phyloP scores from a whole-genome alignment of 1,140 invertebrate species.

The Physella acuta region DNA sequence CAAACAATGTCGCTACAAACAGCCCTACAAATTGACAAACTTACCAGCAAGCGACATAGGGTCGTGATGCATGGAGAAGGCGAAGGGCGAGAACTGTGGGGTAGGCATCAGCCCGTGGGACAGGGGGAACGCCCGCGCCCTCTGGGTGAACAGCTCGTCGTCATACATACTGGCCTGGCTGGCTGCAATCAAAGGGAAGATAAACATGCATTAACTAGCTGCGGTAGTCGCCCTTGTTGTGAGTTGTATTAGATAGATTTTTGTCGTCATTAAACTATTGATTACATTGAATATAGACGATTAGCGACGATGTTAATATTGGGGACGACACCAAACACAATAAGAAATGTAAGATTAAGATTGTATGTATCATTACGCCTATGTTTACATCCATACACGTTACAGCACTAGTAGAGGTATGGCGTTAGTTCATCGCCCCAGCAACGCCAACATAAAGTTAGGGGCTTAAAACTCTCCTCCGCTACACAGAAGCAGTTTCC shows the following conservation, averaged over 20 bases:
- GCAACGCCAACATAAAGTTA: no score
- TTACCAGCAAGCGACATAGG: slow-evolving; percentile 45
- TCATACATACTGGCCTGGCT: slow-evolving; percentile 38
- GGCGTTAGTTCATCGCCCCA: no score
- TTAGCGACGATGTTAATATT: neutral
- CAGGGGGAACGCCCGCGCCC: slow-evolving; percentile 46
- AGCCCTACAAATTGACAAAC: no score
- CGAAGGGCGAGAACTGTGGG: slow-evolving; percentile 50
- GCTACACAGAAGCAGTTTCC: no score
- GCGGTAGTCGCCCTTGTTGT: neutral
- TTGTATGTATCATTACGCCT: neutral
- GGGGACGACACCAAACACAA: neutral
- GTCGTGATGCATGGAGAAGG: slow-evolving; percentile 52
- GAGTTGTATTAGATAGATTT: neutral
- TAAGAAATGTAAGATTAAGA: neutral
- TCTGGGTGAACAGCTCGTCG: slow-evolving; percentile 39
- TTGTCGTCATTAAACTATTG: neutral
- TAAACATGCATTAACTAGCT: neutral
- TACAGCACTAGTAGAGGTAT: no score
- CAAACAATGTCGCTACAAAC: neutral
- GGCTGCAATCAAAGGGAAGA: neutral
- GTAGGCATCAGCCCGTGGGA: slow-evolving; percentile 46
- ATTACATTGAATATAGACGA: neutral
- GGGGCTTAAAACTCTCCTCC: no score
- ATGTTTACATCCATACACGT: no score